A percentile compares a stretch with the other conserved stretches of the same genome.
phyloP scores from a whole-genome alignment of 2,888 invertebrate genomes.

The Polydrusus cervinus region DNA sequence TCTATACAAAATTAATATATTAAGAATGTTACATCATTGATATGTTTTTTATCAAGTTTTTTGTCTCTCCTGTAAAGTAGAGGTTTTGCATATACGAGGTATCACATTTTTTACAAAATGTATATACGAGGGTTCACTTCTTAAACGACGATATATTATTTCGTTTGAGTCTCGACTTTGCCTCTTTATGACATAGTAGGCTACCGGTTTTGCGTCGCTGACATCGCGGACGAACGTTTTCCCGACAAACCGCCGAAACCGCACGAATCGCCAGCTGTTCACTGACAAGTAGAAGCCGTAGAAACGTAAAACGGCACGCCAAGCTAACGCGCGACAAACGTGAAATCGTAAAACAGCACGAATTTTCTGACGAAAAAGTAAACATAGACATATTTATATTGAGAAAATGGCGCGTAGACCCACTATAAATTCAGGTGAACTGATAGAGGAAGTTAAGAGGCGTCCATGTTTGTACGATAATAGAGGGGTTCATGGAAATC shows the following conservation, averaged over 20 bases:
- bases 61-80: too few relatives aligned
- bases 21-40: too few relatives aligned
- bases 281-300: slow-evolving; percentile 1
- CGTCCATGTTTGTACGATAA: slow-evolving; percentile 61
- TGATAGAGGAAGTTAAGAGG: slow-evolving; percentile 58
- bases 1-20: too few relatives aligned
- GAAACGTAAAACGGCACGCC: slow-evolving; percentile 12
- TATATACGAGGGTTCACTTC: too few relatives aligned
- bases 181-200: slow-evolving; percentile 12
- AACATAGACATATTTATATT: not conserved
- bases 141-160: too few relatives aligned
- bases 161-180: too few relatives aligned
- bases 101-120: too few relatives aligned
- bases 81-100: too few relatives aligned
- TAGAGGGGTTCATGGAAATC: slow-evolving; percentile 54
- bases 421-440: slow-evolving; percentile 16
- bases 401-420: slow-evolving; percentile 22
- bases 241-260: slow-evolving; percentile 14
- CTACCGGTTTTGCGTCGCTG: slow-evolving; percentile 7
- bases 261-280: slow-evolving; percentile 24
- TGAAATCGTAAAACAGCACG: not conserved
- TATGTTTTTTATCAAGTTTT: too few relatives aligned
- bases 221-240: slow-evolving; percentile 19
- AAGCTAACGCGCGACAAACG: slow-evolving; percentile 33
- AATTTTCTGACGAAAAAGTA: not conserved